Base-by-base conservation (phyloP, 2,797 vertebrate genomes). In the Delichon dasypus region DNA sequence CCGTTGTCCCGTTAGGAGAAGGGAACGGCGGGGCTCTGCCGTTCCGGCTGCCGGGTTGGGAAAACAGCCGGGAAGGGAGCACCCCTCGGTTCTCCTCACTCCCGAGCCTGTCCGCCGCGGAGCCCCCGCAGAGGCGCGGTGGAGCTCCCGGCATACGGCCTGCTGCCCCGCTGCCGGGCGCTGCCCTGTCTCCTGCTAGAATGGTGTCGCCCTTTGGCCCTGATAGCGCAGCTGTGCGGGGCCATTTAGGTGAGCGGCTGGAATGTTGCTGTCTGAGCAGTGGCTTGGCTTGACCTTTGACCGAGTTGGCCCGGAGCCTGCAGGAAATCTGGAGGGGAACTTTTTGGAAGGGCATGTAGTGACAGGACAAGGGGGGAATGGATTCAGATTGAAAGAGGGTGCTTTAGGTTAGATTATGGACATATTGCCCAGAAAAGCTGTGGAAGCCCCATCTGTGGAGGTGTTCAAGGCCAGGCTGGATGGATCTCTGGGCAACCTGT, bases 211-310 rank as follows among this genome's bases (percentile, higher is more conserved):
- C 38, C 71, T 40, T 74, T 45, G 64, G 14, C 48, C 82, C 19
- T 19, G 0, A 4, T 9, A 9, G 44, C 61, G 0, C 16, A 34
- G 67, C 27, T 27, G 3, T 0, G 26, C 54, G 0, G 7, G 8
- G 20, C 27, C 3, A 0, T 27, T 12, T 26, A 1, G 55, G 76
- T 26, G 9, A 21, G 38, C 8, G 27, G n/a, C 76, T 55, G 62
- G 34, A 16, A 4, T 7, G 40, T 7, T 71, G 70, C 25, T 9
- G 18, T 16, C 38, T 23, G 0, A 2, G 57, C 57, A 2, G 18
- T 4, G 74, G 4, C 14, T 0, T 1, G 36, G 2, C 32, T 22
- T 34, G 66, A 2, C 18, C 2, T 64, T 7, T 53, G 62, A 16
- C 58, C 25, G 5, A 25, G 17, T 36, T 58, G 17, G 5, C 7